Evolutionary conservation across 92 coral and sea anemone genomes (phyloP).

Genomic region (Phenganax marumi): DNA sequence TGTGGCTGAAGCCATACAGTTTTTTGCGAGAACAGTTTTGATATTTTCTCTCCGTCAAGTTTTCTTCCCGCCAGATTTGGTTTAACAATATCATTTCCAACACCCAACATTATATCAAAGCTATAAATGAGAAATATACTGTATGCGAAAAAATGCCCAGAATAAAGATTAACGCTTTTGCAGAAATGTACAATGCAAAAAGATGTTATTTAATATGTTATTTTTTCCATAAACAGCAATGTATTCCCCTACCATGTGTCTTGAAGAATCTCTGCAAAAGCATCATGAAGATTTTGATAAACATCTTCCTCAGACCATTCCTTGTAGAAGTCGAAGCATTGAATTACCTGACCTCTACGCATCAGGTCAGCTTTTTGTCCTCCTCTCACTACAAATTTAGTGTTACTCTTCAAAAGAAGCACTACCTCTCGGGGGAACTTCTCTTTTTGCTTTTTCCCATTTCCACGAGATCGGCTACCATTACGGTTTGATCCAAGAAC

Average conservation of each 20-base stretch:
- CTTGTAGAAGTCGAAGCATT: constrained; percentile 4
- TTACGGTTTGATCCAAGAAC: constrained; percentile 19
- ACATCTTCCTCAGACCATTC: constrained; percentile 9
- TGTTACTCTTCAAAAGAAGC: neutral
- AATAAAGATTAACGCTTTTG: neutral
- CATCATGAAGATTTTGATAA: neutral
- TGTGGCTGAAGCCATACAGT: constrained; percentile 10
- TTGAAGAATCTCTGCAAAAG: neutral
- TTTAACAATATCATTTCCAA: constrained; percentile 5
- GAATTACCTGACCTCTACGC: constrained; percentile 15
- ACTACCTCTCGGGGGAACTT: constrained; percentile 12
- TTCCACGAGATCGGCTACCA: neutral
- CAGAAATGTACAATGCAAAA: neutral
- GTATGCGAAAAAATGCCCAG: neutral
- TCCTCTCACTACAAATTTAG: constrained; percentile 2
- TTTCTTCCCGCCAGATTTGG: constrained; percentile 14
- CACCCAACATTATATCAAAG: constrained; percentile 14
- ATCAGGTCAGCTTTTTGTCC: neutral
- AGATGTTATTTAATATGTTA: neutral
- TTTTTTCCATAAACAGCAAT: neutral
- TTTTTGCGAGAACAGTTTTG: constrained; percentile 5
- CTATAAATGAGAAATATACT: neutral
- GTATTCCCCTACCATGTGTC: neutral
- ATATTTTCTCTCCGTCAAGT: constrained; percentile 13
- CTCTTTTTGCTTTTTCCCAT: neutral